A percentile compares a stretch with the other conserved stretches of the same genome.
Evolutionary conservation across 2,113 vertebrate species (phyloP).

Genomic region (Scortum barcoo): DNA sequence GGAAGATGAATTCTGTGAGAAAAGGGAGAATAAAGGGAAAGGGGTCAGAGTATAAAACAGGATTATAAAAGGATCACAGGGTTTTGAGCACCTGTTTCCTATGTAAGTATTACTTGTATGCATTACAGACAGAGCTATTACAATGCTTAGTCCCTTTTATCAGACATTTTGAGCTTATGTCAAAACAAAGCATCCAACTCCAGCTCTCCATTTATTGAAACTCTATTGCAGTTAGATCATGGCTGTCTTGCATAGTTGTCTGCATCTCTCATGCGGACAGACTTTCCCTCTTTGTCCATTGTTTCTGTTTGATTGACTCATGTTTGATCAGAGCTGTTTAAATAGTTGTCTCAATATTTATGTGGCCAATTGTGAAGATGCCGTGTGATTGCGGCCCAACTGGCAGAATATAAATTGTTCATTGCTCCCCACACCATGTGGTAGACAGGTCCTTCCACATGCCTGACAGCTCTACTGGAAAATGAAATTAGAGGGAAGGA

Average conservation of each 20-base stretch:
- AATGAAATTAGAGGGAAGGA: conserved; percentile 60
- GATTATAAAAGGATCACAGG: conserved; percentile 25
- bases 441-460: conserved; percentile 40
- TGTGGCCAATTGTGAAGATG: conserved; percentile 54
- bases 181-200: conserved; percentile 4
- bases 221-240: background rate
- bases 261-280: conserved; percentile 4
- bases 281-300: conserved; percentile 17
- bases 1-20: background rate
- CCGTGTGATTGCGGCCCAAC: conserved; percentile 42
- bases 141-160: conserved; percentile 5
- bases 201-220: conserved; percentile 16
- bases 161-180: conserved; percentile 11
- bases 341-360: conserved; percentile 74
- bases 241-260: background rate
- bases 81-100: background rate
- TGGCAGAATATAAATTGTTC: conserved; percentile 55
- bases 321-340: conserved; percentile 70
- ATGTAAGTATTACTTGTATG: conserved; percentile 4
- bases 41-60: conserved; percentile 2
- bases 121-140: conserved; percentile 12
- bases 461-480: conserved; percentile 53
- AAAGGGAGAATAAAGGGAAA: background rate
- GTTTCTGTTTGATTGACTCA: conserved; percentile 52
- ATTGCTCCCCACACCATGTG: conserved; percentile 26